phyloP scores from a whole-genome alignment of 2,888 invertebrate species.

The Chrysina gloriosa region DNA sequence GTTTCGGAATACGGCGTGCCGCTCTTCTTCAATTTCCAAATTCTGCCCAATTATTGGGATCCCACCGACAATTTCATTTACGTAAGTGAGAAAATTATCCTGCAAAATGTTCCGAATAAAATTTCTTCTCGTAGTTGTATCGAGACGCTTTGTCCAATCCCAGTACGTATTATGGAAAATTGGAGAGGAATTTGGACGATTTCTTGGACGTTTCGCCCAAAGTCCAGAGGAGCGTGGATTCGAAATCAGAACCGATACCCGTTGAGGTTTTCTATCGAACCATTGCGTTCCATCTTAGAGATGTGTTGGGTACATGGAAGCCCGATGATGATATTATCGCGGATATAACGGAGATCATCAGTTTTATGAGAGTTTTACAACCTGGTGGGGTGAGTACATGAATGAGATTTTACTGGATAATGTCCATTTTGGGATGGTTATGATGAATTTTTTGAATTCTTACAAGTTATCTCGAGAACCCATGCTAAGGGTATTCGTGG shows the following conservation, averaged over 20 bases:
- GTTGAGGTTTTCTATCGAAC: slow-evolving; percentile 46
- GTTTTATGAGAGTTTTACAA: slow-evolving; percentile 55
- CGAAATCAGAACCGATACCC: slow-evolving; percentile 33
- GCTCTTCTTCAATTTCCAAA: slow-evolving; percentile 59
- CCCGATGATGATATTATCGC: slow-evolving; percentile 38
- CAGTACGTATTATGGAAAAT: slow-evolving; percentile 48
- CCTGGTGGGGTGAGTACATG: slow-evolving; percentile 55
- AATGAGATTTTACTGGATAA: too few species aligned
- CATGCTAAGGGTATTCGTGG: too few species aligned
- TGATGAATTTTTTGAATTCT: too few species aligned
- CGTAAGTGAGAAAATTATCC: slow-evolving; percentile 52
- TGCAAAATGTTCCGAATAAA: background rate
- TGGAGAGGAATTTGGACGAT: slow-evolving; percentile 52
- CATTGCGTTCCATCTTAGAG: slow-evolving; percentile 44
- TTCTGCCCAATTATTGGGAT: slow-evolving; percentile 56
- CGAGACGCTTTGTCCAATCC: slow-evolving; percentile 49
- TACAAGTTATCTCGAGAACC: too few species aligned
- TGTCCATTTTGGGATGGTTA: too few species aligned
- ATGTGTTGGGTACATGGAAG: slow-evolving; percentile 43
- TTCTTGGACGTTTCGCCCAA: slow-evolving; percentile 18
- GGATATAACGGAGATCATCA: slow-evolving; percentile 41
- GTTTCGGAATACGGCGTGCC: slow-evolving; percentile 61
- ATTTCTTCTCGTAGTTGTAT: slow-evolving; percentile 46
- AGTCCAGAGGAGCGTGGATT: background rate
- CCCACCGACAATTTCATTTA: slow-evolving; percentile 57